Conservation (phyloP, 1,140 invertebrate species). For the Drosophila eugracilis region DNA sequence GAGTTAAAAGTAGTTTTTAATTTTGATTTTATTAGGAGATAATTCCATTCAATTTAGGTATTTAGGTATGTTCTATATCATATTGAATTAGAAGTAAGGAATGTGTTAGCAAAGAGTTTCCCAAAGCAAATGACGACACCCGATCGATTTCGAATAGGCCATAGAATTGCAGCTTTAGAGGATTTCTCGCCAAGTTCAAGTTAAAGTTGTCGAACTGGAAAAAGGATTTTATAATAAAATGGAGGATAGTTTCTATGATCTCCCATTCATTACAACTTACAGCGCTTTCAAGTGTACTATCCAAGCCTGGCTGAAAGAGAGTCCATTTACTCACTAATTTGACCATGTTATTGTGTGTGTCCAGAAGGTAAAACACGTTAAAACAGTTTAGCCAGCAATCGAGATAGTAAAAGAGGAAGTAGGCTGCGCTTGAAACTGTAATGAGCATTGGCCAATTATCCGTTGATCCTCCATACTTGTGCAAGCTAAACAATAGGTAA, state of each 20-base stretch:
- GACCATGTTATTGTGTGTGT: constrained; percentile 22
- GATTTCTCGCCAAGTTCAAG: constrained; percentile 42
- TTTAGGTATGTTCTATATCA: constrained; percentile 32
- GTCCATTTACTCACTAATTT: constrained; percentile 17
- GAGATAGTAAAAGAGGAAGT: constrained; percentile 15
- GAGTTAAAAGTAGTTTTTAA: too few relatives aligned
- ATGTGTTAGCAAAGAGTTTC: constrained; percentile 37
- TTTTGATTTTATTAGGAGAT: too few relatives aligned
- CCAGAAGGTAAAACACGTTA: constrained; percentile 32
- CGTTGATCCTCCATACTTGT: neutral
- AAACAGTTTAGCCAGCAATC: constrained; percentile 22
- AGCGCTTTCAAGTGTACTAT: constrained; percentile 41
- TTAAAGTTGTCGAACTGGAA: constrained; percentile 34
- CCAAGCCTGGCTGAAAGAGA: constrained; percentile 9
- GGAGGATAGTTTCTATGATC: too few relatives aligned
- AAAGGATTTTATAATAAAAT: neutral
- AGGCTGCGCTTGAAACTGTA: neutral
- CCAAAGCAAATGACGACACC: constrained; percentile 3
- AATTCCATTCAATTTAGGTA: neutral
- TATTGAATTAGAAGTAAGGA: constrained; percentile 55
- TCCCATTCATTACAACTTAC: too few relatives aligned
- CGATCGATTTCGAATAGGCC: constrained; percentile 7
- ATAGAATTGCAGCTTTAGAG: constrained; percentile 24
- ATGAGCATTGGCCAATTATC: neutral
- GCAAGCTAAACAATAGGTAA: constrained; percentile 13